These are phyloP conservation scores for Mythimna loreyi DNA, from an alignment of 2,888 invertebrate species.

Conservation along the genomic window DNA sequence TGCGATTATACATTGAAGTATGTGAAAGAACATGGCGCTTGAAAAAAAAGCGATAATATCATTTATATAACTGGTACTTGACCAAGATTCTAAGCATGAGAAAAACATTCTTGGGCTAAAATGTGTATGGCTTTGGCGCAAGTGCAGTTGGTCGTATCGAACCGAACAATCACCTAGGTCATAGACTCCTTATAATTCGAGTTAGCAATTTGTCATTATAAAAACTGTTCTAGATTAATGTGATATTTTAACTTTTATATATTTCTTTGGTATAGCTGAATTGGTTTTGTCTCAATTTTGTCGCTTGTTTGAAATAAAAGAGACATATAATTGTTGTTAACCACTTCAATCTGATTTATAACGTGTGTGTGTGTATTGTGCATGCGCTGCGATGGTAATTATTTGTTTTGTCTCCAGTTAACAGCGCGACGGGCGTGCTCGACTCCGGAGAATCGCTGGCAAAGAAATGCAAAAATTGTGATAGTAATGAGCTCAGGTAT, in stretches of 20 bases:
- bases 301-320: not conserved
- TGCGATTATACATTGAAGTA: not conserved
- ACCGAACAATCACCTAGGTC: not conserved
- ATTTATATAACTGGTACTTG: not conserved
- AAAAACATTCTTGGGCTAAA: not conserved
- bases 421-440: conserved; percentile 55
- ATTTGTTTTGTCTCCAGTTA: conserved; percentile 68
- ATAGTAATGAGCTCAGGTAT: conserved; percentile 74
- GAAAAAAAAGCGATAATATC: not conserved
- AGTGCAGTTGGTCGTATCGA: not conserved
- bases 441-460: conserved; percentile 43
- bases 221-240: not conserved
- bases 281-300: not conserved
- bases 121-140: not conserved
- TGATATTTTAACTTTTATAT: not conserved
- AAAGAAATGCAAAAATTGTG: conserved; percentile 77
- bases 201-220: not conserved
- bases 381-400: conserved; percentile 64
- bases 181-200: not conserved
- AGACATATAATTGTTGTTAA: not conserved
- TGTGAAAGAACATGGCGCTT: not conserved
- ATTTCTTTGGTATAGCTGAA: no score
- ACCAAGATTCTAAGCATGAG: not conserved
- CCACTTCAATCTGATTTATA: not conserved
- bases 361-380: conserved; percentile 9